Conservation (phyloP, 2,888 invertebrate species). For the Sinhomidia bicolor region DNA sequence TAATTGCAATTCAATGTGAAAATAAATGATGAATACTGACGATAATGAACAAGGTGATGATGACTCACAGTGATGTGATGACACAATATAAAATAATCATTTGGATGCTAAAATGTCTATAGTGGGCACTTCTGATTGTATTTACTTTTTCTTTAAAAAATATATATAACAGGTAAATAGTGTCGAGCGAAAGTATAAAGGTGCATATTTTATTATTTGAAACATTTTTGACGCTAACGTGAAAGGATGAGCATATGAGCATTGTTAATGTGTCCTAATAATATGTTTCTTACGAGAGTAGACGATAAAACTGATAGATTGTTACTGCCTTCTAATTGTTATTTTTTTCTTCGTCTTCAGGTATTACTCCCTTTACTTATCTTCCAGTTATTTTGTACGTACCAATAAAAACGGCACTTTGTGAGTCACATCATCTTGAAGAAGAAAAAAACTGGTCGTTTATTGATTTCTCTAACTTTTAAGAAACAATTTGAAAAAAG, state of each 20-base stretch:
- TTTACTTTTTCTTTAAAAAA: too few relatives aligned
- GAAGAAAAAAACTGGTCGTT: background rate
- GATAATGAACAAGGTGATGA: slow-evolving; percentile 32
- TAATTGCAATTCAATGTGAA: slow-evolving; percentile 34
- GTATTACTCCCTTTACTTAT: too few relatives aligned
- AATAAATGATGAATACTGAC: slow-evolving; percentile 16
- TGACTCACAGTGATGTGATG: slow-evolving; percentile 10
- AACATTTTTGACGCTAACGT: background rate
- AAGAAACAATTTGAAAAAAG: slow-evolving; percentile 27
- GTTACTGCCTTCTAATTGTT: background rate
- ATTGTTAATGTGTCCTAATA: slow-evolving; percentile 27
- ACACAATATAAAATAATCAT: too few relatives aligned
- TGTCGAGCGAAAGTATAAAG: slow-evolving; percentile 20
- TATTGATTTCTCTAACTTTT: slow-evolving; percentile 2
- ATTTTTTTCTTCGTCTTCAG: background rate
- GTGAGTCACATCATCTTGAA: background rate
- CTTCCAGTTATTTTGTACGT: background rate
- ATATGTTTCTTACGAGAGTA: background rate
- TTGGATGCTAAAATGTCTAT: too few relatives aligned
- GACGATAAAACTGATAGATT: background rate
- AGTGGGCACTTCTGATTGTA: too few relatives aligned
- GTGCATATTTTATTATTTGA: too few relatives aligned
- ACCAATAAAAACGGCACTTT: slow-evolving; percentile 18
- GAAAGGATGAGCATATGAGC: background rate
- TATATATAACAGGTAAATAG: too few relatives aligned